These are phyloP conservation scores for Danio jaintianensis DNA, from an alignment of 2,797 vertebrate species.

Conservation along the genomic window DNA sequence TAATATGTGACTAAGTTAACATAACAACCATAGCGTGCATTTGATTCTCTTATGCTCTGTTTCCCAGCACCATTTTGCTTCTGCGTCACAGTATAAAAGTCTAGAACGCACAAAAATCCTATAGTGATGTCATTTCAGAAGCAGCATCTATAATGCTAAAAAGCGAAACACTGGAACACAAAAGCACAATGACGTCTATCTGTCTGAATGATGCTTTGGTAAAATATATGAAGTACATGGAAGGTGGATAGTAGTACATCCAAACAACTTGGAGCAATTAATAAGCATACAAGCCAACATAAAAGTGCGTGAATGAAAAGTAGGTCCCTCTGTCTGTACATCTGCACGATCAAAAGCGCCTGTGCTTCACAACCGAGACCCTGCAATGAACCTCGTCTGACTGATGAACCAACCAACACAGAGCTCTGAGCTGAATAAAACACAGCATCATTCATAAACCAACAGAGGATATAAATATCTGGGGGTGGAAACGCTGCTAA, in stretches of 20 bases:
- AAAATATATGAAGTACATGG: background rate
- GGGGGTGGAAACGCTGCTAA: constrained; percentile 64
- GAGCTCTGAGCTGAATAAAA: constrained; percentile 49
- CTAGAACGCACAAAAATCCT: background rate
- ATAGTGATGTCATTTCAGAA: background rate
- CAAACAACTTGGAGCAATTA: constrained; percentile 6
- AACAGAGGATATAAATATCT: constrained; percentile 51
- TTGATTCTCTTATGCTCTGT: background rate
- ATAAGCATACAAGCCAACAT: constrained; percentile 26
- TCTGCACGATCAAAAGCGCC: constrained; percentile 31
- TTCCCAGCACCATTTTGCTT: background rate
- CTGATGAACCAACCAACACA: constrained; percentile 12
- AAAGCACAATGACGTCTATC: background rate
- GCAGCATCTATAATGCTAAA: background rate
- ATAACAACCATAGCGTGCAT: background rate
- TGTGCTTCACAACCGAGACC: constrained; percentile 13
- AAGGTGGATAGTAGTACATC: background rate
- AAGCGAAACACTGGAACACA: background rate
- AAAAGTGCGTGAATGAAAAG: constrained; percentile 10
- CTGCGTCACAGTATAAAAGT: background rate
- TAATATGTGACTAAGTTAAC: background rate
- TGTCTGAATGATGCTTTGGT: background rate
- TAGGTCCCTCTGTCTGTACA: constrained; percentile 23
- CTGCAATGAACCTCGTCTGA: constrained; percentile 30
- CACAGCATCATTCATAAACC: constrained; percentile 39